Evolutionary conservation across 30 jellyfish, hydroid and myxozoan species (phyloP), one percentile per base, ranked within the genome.

Genomic region (Catostylus mosaicus): DNA sequence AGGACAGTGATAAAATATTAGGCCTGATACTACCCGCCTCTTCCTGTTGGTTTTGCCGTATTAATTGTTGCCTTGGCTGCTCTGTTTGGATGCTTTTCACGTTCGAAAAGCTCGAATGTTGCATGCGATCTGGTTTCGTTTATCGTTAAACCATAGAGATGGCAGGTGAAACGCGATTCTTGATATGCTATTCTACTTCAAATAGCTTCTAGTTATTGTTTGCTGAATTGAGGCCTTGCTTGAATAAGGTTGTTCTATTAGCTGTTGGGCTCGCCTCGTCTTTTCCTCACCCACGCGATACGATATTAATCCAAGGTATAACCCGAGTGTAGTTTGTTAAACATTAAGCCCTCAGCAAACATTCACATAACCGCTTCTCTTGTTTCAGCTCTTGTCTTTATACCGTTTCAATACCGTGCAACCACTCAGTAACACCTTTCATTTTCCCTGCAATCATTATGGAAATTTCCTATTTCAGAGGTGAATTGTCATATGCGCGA

Each of bases 241-340:
- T 75, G 66, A 56, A 75, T 75, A 60, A 59, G 27, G 30, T 33
- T 46, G 54, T 10, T 50, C 27, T 45, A 10, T 23, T 45, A 30
- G 11, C 57, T 52, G 6, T 45, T n/a, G 40, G 56, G 23, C 47
- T 73, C 46, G 29, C 31, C n/a, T 31, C n/a, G 54, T 30, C 63
- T 38, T 40, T 69, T 65, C 32, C 20, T 35, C 82, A 69, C 82
- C 82, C 82, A 69, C 82, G 82, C 82, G 67, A 69, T 69, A 38
- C 46, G 67, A 69, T 48, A 38, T 65, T 23, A 29, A 61, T 22
- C 20, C 36, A 23, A 35, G 10, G 43, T 35, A 35, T 29, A 29
- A 26, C 16, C 43, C 24, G 27, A 12, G 78, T 43, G 78, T 31
- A 66, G 78, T 66, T 66, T 31, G 78, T 33, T 59, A 12, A 66